A percentile compares a stretch with the other conserved stretches of the same genome.
phyloP scores from a whole-genome alignment of 92 coral and sea anemone genomes.

The Isaurus tuberculatus region DNA sequence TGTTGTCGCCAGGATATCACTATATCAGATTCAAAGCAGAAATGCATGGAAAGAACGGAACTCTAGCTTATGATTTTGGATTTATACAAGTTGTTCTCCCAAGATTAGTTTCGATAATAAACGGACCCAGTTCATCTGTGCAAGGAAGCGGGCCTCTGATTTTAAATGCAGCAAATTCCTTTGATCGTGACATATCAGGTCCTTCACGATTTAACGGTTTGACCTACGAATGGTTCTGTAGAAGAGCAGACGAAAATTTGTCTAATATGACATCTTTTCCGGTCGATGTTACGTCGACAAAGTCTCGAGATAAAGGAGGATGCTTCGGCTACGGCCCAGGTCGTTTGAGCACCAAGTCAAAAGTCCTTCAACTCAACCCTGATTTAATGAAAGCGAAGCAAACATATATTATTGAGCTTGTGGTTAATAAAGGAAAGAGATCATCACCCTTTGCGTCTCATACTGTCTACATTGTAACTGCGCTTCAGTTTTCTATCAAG shows the following conservation, averaged over 20 bases:
- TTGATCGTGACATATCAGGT: slow-evolving; percentile 25
- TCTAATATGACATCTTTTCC: slow-evolving; percentile 21
- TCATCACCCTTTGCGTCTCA: slow-evolving; percentile 27
- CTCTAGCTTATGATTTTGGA: slow-evolving; percentile 49
- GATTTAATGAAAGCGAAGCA: slow-evolving; percentile 70
- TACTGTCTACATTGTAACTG: slow-evolving; percentile 21
- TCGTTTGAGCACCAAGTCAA: slow-evolving; percentile 22
- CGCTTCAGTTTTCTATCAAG: slow-evolving; percentile 26
- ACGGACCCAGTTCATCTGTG: slow-evolving; percentile 20
- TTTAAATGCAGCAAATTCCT: slow-evolving; percentile 30
- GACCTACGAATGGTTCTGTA: slow-evolving; percentile 48
- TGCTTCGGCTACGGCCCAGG: slow-evolving; percentile 68
- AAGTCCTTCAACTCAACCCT: slow-evolving; percentile 32
- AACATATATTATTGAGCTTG: slow-evolving; percentile 64
- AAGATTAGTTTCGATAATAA: slow-evolving; percentile 25
- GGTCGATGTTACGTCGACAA: slow-evolving; percentile 34
- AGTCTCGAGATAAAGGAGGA: slow-evolving; percentile 31
- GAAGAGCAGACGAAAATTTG: slow-evolving; percentile 39
- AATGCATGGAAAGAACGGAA: slow-evolving; percentile 7
- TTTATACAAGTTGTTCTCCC: slow-evolving; percentile 7
- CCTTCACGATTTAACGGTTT: slow-evolving; percentile 6
- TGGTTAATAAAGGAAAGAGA: slow-evolving; percentile 62
- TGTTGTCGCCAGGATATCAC: slow-evolving; percentile 23
- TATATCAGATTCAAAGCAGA: slow-evolving; percentile 31
- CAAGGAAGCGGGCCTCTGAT: slow-evolving; percentile 51